Evolutionary conservation across 2,113 vertebrate genomes (phyloP).

Genomic region (Leiothrix lutea): DNA sequence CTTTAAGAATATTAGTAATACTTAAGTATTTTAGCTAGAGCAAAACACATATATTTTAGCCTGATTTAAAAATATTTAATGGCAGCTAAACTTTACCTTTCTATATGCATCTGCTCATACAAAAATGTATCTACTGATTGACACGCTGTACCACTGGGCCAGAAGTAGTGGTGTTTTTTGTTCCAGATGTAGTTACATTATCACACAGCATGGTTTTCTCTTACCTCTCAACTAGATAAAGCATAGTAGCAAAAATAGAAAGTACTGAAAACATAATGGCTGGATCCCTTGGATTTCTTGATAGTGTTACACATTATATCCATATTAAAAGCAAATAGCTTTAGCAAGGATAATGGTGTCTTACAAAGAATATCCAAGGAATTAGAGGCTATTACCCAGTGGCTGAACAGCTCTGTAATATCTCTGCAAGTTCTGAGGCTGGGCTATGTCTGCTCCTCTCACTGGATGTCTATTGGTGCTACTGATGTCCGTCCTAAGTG

Average conservation of each 20-base stretch:
- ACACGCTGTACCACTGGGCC: neutral
- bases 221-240: constrained; percentile 25
- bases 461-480: neutral
- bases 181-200: neutral
- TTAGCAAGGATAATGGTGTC: constrained; percentile 31
- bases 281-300: constrained; percentile 31
- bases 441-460: neutral
- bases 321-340: constrained; percentile 54
- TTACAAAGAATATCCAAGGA: constrained; percentile 34
- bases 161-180: neutral
- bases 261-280: constrained; percentile 25
- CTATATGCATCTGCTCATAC: neutral
- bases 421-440: neutral
- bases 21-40: neutral
- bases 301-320: neutral
- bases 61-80: neutral
- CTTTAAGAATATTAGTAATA: neutral
- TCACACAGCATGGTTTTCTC: neutral
- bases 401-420: neutral
- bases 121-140: neutral
- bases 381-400: constrained; percentile 24
- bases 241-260: neutral
- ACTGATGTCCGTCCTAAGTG: neutral
- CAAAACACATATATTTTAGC: neutral
- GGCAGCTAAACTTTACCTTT: neutral